Conservation (phyloP, 1,140 invertebrate genomes). For the Lepeophtheirus salmonis region DNA sequence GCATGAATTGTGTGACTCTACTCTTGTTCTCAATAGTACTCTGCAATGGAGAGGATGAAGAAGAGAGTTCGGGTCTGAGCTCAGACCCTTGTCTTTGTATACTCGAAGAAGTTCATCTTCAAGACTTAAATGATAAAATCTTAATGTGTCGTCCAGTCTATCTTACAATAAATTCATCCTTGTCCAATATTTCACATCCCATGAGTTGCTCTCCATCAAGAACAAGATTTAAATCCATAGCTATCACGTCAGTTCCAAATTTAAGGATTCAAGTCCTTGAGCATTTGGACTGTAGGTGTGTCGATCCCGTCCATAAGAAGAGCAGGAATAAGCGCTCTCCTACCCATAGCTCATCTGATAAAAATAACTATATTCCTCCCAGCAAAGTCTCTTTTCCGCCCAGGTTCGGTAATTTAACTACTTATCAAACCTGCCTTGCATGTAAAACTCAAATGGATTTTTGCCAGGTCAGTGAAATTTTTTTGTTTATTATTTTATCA, state of each 20-base stretch:
- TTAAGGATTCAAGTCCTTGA: background rate
- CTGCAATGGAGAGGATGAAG: background rate
- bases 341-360: background rate
- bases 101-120: background rate
- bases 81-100: background rate
- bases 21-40: background rate
- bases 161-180: too few relatives aligned
- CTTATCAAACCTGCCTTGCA: background rate
- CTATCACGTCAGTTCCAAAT: background rate
- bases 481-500: too few relatives aligned
- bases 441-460: background rate
- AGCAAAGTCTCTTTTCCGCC: background rate
- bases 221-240: background rate
- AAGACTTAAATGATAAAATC: background rate
- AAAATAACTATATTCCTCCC: background rate
- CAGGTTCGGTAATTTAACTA: background rate
- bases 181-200: background rate
- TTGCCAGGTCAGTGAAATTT: background rate
- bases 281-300: background rate
- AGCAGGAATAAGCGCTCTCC: too few relatives aligned
- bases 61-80: background rate
- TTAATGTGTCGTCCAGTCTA: background rate
- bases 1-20: too few relatives aligned
- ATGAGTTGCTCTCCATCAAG: background rate
- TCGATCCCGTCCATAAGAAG: background rate